Conservation (phyloP, 2,888 invertebrate genomes). For the Tetheella fluctuosa region DNA sequence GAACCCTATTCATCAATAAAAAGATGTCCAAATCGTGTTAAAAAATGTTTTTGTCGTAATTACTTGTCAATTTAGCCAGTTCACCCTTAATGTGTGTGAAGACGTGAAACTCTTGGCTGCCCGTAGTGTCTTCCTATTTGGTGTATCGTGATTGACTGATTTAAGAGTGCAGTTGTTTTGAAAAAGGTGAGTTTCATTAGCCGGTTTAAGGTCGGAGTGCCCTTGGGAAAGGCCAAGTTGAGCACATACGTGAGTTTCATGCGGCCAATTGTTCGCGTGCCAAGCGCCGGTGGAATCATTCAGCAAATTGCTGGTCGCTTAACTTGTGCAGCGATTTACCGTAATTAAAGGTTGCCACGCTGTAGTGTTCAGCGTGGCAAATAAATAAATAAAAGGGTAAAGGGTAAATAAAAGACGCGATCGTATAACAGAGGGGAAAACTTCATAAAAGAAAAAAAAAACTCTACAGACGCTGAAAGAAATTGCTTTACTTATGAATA, state of each 20-base stretch:
- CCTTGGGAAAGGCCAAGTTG: slow-evolving; percentile 62
- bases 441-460: not conserved
- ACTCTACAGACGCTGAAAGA: not conserved
- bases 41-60: slow-evolving; percentile 50
- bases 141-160: slow-evolving; percentile 48
- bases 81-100: slow-evolving; percentile 39
- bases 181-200: slow-evolving; percentile 69
- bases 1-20: slow-evolving; percentile 70
- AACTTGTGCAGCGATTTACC: slow-evolving; percentile 31
- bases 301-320: slow-evolving; percentile 49
- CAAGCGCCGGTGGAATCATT: slow-evolving; percentile 52
- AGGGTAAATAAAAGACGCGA: slow-evolving; percentile 15
- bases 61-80: slow-evolving; percentile 69
- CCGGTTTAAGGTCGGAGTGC: slow-evolving; percentile 66
- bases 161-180: slow-evolving; percentile 66
- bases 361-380: slow-evolving; percentile 26
- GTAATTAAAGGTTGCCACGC: slow-evolving; percentile 17
- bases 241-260: slow-evolving; percentile 39
- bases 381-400: no score
- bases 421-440: slow-evolving; percentile 6
- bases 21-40: slow-evolving; percentile 54
- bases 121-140: slow-evolving; percentile 72
- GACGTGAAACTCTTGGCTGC: slow-evolving; percentile 50
- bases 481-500: not conserved
- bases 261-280: slow-evolving; percentile 67